These are phyloP conservation scores for Pachyramphus minor DNA, from an alignment of 2,113 vertebrate species.

Conservation along the genomic window DNA sequence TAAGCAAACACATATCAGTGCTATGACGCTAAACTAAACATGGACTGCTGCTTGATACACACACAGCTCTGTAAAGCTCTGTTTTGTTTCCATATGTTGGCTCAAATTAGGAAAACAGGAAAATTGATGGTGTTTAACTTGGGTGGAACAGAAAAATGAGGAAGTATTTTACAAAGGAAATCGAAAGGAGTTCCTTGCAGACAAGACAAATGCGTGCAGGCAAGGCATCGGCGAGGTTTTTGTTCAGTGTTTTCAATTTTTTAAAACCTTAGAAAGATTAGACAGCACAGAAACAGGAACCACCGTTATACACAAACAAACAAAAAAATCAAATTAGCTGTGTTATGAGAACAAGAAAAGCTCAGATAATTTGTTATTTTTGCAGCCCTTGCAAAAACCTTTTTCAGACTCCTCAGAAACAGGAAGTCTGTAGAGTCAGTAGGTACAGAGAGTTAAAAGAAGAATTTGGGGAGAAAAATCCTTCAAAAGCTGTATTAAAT, in stretches of 20 bases:
- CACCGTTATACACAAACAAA: not conserved
- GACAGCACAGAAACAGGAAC: not conserved
- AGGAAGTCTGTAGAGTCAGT: not conserved
- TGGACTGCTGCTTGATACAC: accelerated
- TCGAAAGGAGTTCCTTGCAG: not conserved
- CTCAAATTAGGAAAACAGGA: not conserved
- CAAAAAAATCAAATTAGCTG: not conserved
- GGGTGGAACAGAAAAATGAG: not conserved
- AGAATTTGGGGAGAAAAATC: not conserved
- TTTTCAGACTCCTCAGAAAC: not conserved
- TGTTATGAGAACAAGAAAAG: not conserved
- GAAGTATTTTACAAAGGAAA: not conserved
- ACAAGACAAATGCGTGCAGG: accelerated
- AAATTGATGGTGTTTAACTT: not conserved
- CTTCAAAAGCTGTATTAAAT: not conserved
- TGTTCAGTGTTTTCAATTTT: not conserved
- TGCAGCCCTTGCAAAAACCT: not conserved
- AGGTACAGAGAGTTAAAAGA: not conserved
- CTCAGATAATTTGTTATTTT: not conserved
- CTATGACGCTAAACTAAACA: not conserved
- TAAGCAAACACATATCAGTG: not conserved
- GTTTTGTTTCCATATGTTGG: not conserved
- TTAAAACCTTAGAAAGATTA: not conserved
- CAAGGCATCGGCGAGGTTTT: not conserved
- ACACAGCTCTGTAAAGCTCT: not conserved